Base-by-base conservation (phyloP, 2,113 vertebrate genomes). In the Pica pica region DNA sequence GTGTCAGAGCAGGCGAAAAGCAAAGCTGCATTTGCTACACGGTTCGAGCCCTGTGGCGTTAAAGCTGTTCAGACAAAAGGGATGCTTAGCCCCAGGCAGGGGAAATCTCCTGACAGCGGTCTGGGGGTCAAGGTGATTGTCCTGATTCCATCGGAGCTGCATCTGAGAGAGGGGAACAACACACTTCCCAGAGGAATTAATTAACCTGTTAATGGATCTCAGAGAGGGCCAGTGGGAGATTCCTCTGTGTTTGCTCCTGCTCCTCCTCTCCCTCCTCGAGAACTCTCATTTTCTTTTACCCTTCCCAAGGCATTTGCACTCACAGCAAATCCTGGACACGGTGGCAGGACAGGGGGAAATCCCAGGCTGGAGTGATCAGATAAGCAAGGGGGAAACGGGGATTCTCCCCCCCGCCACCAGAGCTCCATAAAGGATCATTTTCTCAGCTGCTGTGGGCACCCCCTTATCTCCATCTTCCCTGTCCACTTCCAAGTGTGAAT, bases 61-160 rank as follows among this genome's bases (percentile, higher is more conserved):
- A 78, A 78, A 91, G 35, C 52, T 78, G 52, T 9, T 89, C 16
- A 41, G 47, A 55, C 21, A 63, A 88, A 85, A 69, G 67, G 73
- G 69, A 53, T 31, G 2, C 31, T 57, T 31, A 39, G 57, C 37
- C 49, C 42, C 15, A 30, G 85, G 70, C 55, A 60, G 73, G 69
- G 30, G 33, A 64, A 84, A 23, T 24, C 63, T 59, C 30, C 56
- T 37, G 76, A 30, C 28, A 44, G 60, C 2, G 13, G 35, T 44
- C 6, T n/a, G 68, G 75, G 57, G 49, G 46, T 79, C 57, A n/a
- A 7, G 56, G 37, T 0, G 7, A 57, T 28, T 0, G 0, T 61
- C 35, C 41, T 47, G 16, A 27, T 92, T 86, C 63, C 33, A 10
- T 12, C 2, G 0, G 8, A 88, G 31, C 37, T 27, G 10, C 27